Evolutionary conservation across 2,888 invertebrate genomes (phyloP).

Genomic region (Watsonalla cultraria): DNA sequence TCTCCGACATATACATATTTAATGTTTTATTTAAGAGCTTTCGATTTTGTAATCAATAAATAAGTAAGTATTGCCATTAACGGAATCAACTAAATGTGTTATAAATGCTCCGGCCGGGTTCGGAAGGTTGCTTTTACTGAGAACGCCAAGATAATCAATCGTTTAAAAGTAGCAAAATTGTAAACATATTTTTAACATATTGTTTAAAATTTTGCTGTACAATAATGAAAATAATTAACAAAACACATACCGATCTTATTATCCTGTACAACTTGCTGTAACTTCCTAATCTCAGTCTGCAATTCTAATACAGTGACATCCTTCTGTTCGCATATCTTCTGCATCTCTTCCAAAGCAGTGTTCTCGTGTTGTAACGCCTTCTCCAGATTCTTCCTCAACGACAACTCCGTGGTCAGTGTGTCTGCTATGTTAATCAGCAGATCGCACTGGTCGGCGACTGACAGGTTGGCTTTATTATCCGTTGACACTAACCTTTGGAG

Average conservation of each 20-base stretch:
- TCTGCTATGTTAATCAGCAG: conserved; percentile 31
- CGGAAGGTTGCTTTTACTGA: background rate
- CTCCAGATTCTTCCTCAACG: conserved; percentile 27
- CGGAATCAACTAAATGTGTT: no score
- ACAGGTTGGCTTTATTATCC: conserved; percentile 6
- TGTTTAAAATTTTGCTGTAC: background rate
- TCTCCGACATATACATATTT: no score
- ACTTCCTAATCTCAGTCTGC: conserved; percentile 29
- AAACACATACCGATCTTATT: conserved; percentile 36
- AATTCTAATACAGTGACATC: conserved; percentile 29
- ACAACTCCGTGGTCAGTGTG: conserved; percentile 29
- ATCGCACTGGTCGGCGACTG: conserved; percentile 23
- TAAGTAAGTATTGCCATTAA: no score
- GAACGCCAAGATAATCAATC: background rate
- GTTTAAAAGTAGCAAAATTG: no score
- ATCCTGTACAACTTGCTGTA: conserved; percentile 30
- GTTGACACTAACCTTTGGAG: conserved; percentile 23
- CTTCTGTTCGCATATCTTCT: conserved; percentile 31
- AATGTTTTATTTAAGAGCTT: no score
- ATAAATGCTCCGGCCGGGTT: background rate
- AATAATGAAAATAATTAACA: background rate
- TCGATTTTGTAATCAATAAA: no score
- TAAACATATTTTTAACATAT: no score
- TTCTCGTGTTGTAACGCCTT: conserved; percentile 30
- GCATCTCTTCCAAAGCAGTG: conserved; percentile 22